Evolutionary conservation across 2,113 vertebrate genomes (phyloP).

Genomic region (Beaufortia kweichowensis): DNA sequence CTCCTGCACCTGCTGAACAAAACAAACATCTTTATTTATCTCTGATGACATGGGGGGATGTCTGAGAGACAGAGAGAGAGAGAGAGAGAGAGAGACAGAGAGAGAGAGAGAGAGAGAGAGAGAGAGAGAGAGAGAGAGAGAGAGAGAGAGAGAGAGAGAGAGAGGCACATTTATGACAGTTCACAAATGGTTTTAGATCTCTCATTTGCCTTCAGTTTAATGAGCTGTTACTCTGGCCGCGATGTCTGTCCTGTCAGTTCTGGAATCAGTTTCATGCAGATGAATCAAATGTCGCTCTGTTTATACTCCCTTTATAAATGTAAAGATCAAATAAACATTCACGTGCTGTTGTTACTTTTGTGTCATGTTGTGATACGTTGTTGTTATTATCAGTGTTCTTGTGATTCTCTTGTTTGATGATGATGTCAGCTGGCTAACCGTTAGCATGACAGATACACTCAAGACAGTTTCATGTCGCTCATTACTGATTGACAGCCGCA

Average conservation of each 20-base stretch:
- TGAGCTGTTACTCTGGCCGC: no score
- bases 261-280: no score
- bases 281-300: no score
- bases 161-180: no score
- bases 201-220: no score
- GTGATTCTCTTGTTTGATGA: not conserved
- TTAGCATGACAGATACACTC: not conserved
- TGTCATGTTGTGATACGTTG: not conserved
- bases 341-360: not conserved
- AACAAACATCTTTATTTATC: not conserved
- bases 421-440: not conserved
- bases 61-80: no score
- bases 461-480: not conserved
- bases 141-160: no score
- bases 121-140: no score
- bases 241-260: not conserved
- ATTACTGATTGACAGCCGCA: not conserved
- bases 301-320: not conserved
- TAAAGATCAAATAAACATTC: not conserved
- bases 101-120: no score
- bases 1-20: slow-evolving; percentile 1
- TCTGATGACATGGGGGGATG: no score
- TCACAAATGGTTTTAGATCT: no score
- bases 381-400: not conserved
- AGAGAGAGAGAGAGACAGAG: no score